Evolutionary conservation across 2,113 vertebrate genomes (phyloP).

Genomic region (Reinhardtius hippoglossoides): DNA sequence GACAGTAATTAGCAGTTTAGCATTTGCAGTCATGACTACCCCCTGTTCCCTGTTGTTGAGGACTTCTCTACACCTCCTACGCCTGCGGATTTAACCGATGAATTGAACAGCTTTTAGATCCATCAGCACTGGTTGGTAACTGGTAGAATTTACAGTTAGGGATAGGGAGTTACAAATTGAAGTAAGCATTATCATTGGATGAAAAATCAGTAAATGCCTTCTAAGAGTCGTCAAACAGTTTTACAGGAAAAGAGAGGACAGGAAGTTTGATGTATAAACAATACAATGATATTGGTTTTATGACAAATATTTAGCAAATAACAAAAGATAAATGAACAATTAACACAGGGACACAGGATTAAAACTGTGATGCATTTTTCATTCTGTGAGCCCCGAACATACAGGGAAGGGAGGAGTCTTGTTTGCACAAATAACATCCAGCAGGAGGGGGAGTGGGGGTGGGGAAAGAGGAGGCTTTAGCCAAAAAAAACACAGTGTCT

Average conservation of each 20-base stretch:
- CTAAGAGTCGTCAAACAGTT: not conserved
- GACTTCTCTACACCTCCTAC: not conserved
- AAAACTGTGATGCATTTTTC: not conserved
- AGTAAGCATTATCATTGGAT: no score
- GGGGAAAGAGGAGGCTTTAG: not conserved
- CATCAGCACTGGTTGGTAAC: not conserved
- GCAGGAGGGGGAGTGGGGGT: not conserved
- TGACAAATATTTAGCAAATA: not conserved
- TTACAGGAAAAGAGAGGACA: not conserved
- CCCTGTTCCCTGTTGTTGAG: not conserved
- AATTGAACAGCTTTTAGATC: not conserved
- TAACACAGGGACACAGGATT: not conserved
- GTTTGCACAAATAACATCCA: slow-evolving; percentile 40
- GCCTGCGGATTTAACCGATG: not conserved
- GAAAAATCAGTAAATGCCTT: no score
- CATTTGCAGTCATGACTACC: not conserved
- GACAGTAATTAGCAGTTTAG: not conserved
- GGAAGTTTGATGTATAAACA: not conserved
- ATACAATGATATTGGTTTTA: not conserved
- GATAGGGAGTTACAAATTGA: not conserved
- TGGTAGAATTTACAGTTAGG: not conserved
- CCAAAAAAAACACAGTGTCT: not conserved
- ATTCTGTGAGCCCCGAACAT: not conserved
- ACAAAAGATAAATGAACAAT: not conserved
- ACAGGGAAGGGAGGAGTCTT: slow-evolving; percentile 24